A percentile compares a stretch with the other conserved stretches of the same genome.
Evolutionary conservation across 1,140 invertebrate species (phyloP).

Genomic region (Drosophila leontia): DNA sequence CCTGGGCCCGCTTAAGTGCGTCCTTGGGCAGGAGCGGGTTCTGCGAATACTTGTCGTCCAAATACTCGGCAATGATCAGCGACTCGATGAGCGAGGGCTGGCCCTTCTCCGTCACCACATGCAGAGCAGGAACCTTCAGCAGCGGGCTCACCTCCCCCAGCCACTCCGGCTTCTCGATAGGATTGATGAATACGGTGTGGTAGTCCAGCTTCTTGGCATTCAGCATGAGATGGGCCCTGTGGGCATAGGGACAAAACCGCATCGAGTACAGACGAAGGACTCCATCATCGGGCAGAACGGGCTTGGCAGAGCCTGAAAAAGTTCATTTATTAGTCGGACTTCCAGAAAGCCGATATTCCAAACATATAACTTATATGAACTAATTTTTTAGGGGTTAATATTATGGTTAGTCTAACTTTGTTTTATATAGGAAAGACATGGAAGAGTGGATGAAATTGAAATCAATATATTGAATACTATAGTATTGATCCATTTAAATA

Average conservation of each 20-base stretch:
- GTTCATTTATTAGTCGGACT: not conserved
- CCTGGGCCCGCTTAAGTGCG: constrained; percentile 90
- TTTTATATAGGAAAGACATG: not conserved
- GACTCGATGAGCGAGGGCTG: constrained; percentile 90
- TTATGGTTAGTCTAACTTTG: constrained; percentile 1
- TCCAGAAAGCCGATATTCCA: not conserved
- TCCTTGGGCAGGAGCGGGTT: constrained; percentile 89
- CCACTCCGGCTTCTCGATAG: constrained; percentile 95
- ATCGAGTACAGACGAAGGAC: constrained; percentile 93
- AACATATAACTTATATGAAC: constrained; percentile 12
- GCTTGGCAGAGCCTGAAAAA: constrained; percentile 87
- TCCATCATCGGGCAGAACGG: constrained; percentile 87
- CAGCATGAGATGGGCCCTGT: constrained; percentile 92
- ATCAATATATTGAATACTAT: too few relatives aligned
- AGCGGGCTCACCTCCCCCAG: constrained; percentile 88
- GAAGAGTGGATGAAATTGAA: not conserved
- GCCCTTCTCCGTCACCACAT: constrained; percentile 88
- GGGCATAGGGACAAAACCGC: constrained; percentile 95
- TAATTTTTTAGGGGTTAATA: constrained; percentile 7
- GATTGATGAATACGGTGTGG: constrained; percentile 92
- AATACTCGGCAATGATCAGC: constrained; percentile 91
- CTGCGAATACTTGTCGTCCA: constrained; percentile 92
- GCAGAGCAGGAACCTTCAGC: constrained; percentile 92
- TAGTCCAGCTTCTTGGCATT: constrained; percentile 93
- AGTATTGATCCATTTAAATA: too few relatives aligned